Base-by-base conservation (phyloP, 1,140 invertebrate genomes). In the Monomorium pharaonis region DNA sequence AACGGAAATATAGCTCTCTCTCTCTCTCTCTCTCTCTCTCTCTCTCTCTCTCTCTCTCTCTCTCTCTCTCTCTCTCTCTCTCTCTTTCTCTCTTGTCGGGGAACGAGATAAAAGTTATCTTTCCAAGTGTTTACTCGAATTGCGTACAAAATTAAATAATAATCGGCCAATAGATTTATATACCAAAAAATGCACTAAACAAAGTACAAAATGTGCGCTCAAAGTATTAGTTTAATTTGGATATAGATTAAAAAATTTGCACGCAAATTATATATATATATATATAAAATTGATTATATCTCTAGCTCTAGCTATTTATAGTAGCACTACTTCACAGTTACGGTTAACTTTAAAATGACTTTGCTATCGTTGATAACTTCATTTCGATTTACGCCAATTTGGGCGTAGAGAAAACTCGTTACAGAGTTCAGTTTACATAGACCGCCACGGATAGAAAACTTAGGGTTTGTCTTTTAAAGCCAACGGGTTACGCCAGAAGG, bases 351-450 rank as follows among this genome's bases (percentile, higher is more conserved):
- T 37, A 58, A 83, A 47, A 74, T 83, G 67, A 74, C 67, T 83
- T 83, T 30, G 37, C 49, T 33, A 47, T 33, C 78, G 65, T 83
- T 83, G 78, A 83, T 83, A 83, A 83, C 67, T 83, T 83, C 67
- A 74, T 83, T 83, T 83, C 78, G 67, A 83, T 83, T 83, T 83
- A 74, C 67, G 56, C 37, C 67, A 83, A 83, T 83, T 83, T 83
- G 78, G 51, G 27, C n/a, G 27, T 24, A 44, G 27, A 83, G 78
- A 58, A 74, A 81, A 83, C 67, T 83, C 67, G 33, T 83, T 83
- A 83, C 67, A 44, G 51, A 83, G 67, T 83, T 74, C 18, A 72
- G 78, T 74, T 83, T 83, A 56, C 51, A 33, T 72, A 74, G 67
- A 54, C 78, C 49, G 37, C 67, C 37, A 7, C 62, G 37, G 14